Percentiles rank a stretch among this genome's conserved stretches.
These are phyloP conservation scores for Balaeniceps rex DNA, from an alignment of 2,113 vertebrate genomes.

Conservation along the genomic window DNA sequence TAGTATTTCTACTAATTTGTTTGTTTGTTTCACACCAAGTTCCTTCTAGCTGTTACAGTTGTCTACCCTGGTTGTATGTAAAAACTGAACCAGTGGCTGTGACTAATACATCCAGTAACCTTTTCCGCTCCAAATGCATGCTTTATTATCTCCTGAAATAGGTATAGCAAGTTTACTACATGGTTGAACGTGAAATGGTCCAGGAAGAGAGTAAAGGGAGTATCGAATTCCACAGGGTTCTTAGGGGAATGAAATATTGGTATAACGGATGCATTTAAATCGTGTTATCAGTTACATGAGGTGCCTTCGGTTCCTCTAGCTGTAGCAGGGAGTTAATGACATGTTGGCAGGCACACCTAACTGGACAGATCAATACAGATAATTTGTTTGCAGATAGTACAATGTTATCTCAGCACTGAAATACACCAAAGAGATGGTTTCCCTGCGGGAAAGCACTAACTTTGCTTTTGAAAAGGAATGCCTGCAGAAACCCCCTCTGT, in stretches of 20 bases:
- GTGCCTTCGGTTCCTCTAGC: neutral
- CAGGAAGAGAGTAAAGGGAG: neutral
- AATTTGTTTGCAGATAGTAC: neutral
- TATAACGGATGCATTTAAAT: neutral
- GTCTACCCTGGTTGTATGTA: neutral
- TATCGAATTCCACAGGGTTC: neutral
- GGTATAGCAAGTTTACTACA: neutral
- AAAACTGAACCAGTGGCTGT: neutral
- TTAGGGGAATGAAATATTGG: neutral
- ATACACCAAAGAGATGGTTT: neutral
- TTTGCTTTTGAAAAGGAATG: neutral
- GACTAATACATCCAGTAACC: neutral
- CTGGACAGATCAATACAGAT: neutral
- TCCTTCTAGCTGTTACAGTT: neutral
- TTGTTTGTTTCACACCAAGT: neutral
- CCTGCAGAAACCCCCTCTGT: neutral
- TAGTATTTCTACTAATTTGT: neutral
- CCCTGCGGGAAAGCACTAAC: neutral
- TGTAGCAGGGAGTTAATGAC: neutral
- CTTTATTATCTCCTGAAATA: neutral
- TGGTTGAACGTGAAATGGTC: neutral
- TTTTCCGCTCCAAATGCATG: neutral
- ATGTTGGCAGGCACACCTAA: neutral
- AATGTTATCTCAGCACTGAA: neutral
- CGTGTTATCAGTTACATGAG: neutral